Conservation (phyloP, 2,113 vertebrate genomes). For the Scortum barcoo region DNA sequence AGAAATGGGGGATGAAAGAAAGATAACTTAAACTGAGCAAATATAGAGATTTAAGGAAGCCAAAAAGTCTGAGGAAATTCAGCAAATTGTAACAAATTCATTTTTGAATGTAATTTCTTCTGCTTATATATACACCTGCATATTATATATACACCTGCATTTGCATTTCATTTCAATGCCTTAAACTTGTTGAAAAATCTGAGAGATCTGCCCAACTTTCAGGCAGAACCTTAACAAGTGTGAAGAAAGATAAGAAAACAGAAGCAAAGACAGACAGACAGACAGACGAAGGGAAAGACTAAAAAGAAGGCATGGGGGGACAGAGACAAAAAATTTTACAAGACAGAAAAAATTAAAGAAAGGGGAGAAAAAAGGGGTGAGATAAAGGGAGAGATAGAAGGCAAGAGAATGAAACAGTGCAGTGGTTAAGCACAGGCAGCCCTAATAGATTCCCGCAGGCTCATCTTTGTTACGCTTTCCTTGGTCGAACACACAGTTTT, state of each 20-base stretch:
- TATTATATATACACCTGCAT: not conserved
- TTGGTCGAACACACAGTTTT: constrained; percentile 46
- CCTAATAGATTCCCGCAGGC: constrained; percentile 64
- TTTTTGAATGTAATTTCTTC: not conserved
- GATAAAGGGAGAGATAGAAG: constrained; percentile 39
- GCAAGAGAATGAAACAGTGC: constrained; percentile 20
- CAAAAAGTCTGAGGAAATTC: not conserved
- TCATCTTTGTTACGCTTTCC: constrained; percentile 73
- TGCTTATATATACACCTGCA: not conserved
- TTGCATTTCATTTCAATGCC: not conserved
- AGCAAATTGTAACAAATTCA: no score
- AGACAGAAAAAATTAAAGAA: not conserved
- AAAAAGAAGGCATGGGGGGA: not conserved
- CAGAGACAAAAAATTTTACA: constrained; percentile 27
- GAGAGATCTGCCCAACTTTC: not conserved
- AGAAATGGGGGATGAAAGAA: not conserved
- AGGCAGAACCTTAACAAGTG: not conserved
- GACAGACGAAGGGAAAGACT: not conserved
- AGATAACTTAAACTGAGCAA: not conserved
- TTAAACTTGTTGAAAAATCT: not conserved
- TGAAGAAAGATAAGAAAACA: not conserved
- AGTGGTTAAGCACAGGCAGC: constrained; percentile 10
- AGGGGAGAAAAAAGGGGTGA: constrained; percentile 11
- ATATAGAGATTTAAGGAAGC: not conserved
- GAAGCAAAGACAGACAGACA: not conserved